Base-by-base conservation (phyloP, 92 coral and sea anemone species). In the Palythoa grandiflora region DNA sequence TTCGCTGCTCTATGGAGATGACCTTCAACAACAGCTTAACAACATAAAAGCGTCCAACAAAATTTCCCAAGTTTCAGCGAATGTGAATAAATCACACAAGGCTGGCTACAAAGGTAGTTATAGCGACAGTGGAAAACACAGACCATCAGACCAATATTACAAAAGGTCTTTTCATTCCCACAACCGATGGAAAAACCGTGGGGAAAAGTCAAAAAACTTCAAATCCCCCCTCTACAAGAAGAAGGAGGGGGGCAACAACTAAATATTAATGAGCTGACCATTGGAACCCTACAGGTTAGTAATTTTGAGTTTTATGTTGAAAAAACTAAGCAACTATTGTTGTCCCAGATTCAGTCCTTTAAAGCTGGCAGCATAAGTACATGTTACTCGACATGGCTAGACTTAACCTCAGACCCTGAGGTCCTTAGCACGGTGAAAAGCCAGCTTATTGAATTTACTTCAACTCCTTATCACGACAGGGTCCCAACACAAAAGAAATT, bases 221-320 rank as follows among this genome's bases (percentile, higher is more conserved):
- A 84, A 78, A 84, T 54, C 52, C 88, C 92, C 88, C 84, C 84
- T 83, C 92, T 77, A 89, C 92, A 89, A 89, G 89, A 89, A 84
- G 89, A 89, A 84, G 89, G 89, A 77, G 80, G 89, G 89, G 88
- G 88, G 78, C 63, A 89, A 89, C 79, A 89, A 66, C 89, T 84
- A 84, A 50, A 38, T 47, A 50, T 68, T 47, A 81, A 19, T 20
- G 44, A 80, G 40, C 38, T 38, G 28, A 75, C 70, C 52, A 75
- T 75, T 15, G 61, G 61, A 54, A 54, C 61, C 61, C 61, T 28
- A 28, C 28, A 28, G 28, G 28, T 28, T 28, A 28, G 28, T 28
- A 28, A 28, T 28, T 28, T 28, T 28, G 28, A 28, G 28, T 28
- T 28, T 28, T 28, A 28, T 28, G 28, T 28, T 65, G 87, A 77